Percentiles rank a stretch among this genome's conserved stretches.
Conservation (phyloP, 2,113 vertebrate species). For the Triplophysa siluroides region DNA sequence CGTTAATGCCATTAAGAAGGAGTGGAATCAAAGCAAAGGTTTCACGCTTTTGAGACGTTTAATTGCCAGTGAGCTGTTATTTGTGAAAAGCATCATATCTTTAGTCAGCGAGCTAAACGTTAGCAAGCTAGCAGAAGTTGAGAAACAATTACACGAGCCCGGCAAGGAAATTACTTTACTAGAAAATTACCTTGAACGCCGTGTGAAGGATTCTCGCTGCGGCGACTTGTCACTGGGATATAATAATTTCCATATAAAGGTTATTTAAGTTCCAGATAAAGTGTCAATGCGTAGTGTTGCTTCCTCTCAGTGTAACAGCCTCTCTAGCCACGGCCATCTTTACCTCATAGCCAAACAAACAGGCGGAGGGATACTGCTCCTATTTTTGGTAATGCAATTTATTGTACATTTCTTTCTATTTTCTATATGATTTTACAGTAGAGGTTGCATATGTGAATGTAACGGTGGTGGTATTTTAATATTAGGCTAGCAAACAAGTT, state of each 20-base stretch:
- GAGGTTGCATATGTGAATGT: neutral
- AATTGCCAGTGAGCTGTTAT: neutral
- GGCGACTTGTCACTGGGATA: neutral
- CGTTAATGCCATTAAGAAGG: neutral
- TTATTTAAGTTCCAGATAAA: constrained; percentile 5
- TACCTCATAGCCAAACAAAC: constrained; percentile 38
- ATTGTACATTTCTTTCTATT: no score
- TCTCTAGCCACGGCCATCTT: constrained; percentile 27
- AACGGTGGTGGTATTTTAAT: neutral
- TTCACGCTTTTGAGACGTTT: neutral
- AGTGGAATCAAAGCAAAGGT: neutral
- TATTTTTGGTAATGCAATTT: neutral
- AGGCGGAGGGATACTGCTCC: constrained; percentile 10
- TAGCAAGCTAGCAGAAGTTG: constrained; percentile 41
- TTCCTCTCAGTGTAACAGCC: neutral
- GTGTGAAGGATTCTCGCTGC: neutral
- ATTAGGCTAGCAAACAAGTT: no score
- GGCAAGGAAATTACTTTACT: neutral
- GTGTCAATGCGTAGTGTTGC: constrained; percentile 34
- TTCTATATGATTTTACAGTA: neutral
- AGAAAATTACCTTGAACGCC: constrained; percentile 13
- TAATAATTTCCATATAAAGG: neutral
- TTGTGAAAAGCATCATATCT: neutral
- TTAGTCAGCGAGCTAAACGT: constrained; percentile 11
- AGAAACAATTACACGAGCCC: neutral